Percentiles rank a stretch among this genome's conserved stretches.
Conservation (phyloP, 53 echinoderm and acorn worm genomes). For the Hippasteria phrygiana region DNA sequence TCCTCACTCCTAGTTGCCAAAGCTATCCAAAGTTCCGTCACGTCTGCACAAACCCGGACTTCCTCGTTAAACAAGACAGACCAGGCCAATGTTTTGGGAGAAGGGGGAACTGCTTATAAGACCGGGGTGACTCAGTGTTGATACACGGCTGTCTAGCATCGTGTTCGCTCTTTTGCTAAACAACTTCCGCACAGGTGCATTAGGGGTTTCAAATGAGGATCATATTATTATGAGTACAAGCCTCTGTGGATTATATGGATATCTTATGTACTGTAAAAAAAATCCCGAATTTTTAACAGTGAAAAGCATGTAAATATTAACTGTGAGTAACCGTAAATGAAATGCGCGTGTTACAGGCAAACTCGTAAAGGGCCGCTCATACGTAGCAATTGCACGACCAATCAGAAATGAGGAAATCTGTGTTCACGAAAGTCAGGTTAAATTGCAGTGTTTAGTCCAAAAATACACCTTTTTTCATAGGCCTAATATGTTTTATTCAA, state of each 20-base stretch:
- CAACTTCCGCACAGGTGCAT: background rate
- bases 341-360: too few species aligned
- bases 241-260: background rate
- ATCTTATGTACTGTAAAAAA: too few species aligned
- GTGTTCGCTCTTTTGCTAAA: background rate
- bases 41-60: background rate
- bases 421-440: too few species aligned
- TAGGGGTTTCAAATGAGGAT: background rate
- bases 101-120: background rate
- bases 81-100: background rate
- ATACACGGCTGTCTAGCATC: background rate
- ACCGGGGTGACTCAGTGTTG: slow-evolving; percentile 3
- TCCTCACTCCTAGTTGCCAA: background rate
- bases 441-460: too few species aligned
- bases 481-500: too few species aligned
- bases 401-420: too few species aligned
- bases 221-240: background rate
- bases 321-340: too few species aligned
- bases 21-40: background rate
- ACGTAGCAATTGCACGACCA: too few species aligned
- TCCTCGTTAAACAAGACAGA: background rate
- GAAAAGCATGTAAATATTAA: too few species aligned
- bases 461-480: too few species aligned
- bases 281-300: too few species aligned
- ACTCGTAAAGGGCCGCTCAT: too few species aligned